Evolutionary conservation across 2,888 invertebrate genomes (phyloP).

Genomic region (Rhamnusium bicolor): DNA sequence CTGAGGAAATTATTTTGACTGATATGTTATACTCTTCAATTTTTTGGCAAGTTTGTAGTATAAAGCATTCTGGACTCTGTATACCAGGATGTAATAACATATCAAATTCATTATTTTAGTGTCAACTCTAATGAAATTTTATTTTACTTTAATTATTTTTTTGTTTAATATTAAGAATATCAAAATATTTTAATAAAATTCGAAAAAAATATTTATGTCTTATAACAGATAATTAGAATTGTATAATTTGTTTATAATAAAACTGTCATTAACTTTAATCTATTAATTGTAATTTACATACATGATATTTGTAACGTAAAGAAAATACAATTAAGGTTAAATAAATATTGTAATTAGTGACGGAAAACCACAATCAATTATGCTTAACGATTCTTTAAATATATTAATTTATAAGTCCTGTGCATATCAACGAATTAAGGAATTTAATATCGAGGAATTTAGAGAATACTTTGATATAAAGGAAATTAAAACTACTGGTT

Average conservation of each 20-base stretch:
- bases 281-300: neutral
- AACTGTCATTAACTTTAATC: neutral
- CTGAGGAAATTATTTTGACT: no score
- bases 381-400: neutral
- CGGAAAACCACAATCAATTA: neutral
- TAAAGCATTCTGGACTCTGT: no score
- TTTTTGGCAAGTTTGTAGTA: no score
- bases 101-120: constrained; percentile 8
- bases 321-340: neutral
- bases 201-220: neutral
- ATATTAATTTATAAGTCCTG: neutral
- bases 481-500: no score
- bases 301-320: neutral
- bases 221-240: neutral
- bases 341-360: neutral
- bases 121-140: neutral
- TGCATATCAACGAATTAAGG: neutral
- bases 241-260: neutral
- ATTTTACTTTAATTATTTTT: neutral
- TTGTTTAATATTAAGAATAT: neutral
- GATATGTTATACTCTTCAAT: no score
- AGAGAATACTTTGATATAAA: no score
- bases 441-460: no score
- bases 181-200: neutral
- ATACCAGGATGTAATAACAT: constrained; percentile 6